phyloP scores from a whole-genome alignment of 2,113 vertebrate genomes.

The Gobio gobio region DNA sequence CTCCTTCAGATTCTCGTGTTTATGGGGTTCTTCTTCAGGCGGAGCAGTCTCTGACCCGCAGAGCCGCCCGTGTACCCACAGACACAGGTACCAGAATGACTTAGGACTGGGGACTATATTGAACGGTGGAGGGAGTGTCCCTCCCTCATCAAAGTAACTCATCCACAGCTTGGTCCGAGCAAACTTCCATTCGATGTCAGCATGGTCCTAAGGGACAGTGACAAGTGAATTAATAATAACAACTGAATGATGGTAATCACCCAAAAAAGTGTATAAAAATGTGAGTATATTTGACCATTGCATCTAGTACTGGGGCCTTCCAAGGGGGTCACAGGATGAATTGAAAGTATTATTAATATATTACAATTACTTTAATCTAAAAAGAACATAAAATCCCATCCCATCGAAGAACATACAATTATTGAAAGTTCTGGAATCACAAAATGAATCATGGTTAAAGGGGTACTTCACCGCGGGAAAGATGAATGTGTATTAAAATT shows the following conservation, averaged over 20 bases:
- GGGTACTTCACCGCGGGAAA: too few relatives aligned
- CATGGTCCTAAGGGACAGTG: slow-evolving; percentile 83
- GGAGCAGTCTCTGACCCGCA: slow-evolving; percentile 77
- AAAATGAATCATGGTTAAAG: too few relatives aligned
- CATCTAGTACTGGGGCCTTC: neutral
- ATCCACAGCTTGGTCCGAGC: slow-evolving; percentile 98
- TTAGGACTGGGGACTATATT: slow-evolving; percentile 96
- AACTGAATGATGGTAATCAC: neutral
- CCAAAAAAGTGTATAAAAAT: neutral
- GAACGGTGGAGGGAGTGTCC: slow-evolving; percentile 94
- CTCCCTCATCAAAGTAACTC: slow-evolving; percentile 97
- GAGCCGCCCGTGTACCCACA: slow-evolving; percentile 88
- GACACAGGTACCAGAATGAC: slow-evolving; percentile 90
- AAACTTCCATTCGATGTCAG: slow-evolving; percentile 98
- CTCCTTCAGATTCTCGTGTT: slow-evolving; percentile 88
- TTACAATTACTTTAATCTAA: too few relatives aligned
- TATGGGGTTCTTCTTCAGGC: slow-evolving; percentile 75
- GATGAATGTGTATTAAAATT: too few relatives aligned
- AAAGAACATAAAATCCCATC: too few relatives aligned
- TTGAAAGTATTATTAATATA: too few relatives aligned
- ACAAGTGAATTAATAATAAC: neutral
- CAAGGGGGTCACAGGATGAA: too few relatives aligned
- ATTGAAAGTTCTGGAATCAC: too few relatives aligned
- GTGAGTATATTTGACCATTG: neutral
- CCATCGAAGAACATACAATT: too few relatives aligned